Conservation (phyloP, 2,888 invertebrate species). For the Dynastes hyllus region DNA sequence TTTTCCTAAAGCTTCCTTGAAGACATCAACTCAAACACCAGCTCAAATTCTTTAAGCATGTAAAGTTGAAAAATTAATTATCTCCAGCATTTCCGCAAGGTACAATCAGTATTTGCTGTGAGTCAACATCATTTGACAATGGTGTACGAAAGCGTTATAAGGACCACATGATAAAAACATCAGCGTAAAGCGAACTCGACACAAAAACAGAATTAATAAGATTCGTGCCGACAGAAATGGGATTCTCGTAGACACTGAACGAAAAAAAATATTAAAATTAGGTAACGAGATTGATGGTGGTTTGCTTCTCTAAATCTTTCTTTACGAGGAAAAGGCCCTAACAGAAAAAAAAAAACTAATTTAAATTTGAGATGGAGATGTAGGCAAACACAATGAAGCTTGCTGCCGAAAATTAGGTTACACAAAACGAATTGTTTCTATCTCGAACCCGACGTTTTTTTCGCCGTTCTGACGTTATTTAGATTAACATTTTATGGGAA, state of each 20-base stretch:
- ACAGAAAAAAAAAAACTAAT: slow-evolving; percentile 5
- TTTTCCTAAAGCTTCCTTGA: too few species aligned
- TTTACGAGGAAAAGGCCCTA: neutral
- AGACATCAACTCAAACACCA: too few species aligned
- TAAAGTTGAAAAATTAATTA: too few species aligned
- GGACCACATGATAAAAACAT: neutral
- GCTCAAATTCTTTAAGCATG: too few species aligned
- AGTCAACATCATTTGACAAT: neutral
- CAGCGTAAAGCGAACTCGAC: neutral
- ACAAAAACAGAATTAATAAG: slow-evolving; percentile 8
- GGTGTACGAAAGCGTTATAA: neutral
- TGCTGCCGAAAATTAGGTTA: slow-evolving; percentile 9
- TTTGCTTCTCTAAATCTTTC: neutral
- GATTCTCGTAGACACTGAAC: neutral
- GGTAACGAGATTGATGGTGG: slow-evolving; percentile 9
- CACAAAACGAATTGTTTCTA: neutral
- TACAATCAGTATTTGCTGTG: too few species aligned
- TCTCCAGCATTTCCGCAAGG: too few species aligned
- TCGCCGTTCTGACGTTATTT: neutral
- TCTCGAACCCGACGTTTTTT: neutral
- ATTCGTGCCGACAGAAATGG: neutral
- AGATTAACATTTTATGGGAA: neutral
- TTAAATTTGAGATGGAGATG: slow-evolving; percentile 13
- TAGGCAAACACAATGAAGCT: slow-evolving; percentile 4
- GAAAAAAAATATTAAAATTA: slow-evolving; percentile 18